phyloP scores from a whole-genome alignment of 2,797 vertebrate genomes.

The Mormyrops attenuatus region DNA sequence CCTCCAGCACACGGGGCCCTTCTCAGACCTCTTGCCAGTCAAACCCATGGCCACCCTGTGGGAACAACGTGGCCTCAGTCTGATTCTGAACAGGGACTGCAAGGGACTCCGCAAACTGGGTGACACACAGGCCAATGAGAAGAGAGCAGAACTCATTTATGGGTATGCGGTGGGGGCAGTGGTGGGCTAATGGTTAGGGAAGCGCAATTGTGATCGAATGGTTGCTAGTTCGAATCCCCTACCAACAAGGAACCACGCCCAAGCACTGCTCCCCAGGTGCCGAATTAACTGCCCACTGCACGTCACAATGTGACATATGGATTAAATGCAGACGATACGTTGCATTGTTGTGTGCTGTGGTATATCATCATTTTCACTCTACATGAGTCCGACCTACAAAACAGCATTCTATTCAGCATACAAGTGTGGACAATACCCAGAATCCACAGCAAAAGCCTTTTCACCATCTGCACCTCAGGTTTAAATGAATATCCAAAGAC shows the following conservation, averaged over 20 bases:
- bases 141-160: background rate
- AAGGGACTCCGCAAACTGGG: background rate
- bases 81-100: background rate
- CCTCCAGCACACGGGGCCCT: conserved; percentile 93
- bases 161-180: background rate
- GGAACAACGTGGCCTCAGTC: conserved; percentile 5
- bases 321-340: background rate
- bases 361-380: no score
- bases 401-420: background rate
- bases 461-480: background rate
- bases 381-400: background rate
- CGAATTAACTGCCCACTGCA: background rate
- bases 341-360: background rate
- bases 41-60: conserved; percentile 88
- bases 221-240: no score
- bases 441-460: background rate
- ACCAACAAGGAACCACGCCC: no score
- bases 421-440: background rate
- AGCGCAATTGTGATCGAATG: no score
- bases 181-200: background rate
- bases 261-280: no score
- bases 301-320: background rate
- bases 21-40: conserved; percentile 93
- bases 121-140: background rate
- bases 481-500: background rate